Base-by-base conservation (phyloP, 2,113 vertebrate genomes). In the Nothocercus julius region DNA sequence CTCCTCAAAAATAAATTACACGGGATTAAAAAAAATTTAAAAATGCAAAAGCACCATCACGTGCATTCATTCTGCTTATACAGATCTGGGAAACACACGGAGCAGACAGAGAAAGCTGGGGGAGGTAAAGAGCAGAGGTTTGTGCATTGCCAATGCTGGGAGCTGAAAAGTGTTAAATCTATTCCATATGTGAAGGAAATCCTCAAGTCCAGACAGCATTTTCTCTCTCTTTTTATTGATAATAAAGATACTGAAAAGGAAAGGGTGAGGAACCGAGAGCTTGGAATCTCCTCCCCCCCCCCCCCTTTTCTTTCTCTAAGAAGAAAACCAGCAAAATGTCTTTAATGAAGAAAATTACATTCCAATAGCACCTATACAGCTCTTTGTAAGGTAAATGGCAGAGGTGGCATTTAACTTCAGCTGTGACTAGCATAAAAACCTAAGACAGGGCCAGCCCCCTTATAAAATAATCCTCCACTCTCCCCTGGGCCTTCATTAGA, bases 111-210 rank as follows among this genome's bases (percentile, higher is more conserved):
- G 85, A 92, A 51, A 32, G 84, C 80, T 79, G 90, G 88, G 85
- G 78, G 54, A 93, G 73, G 69, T 11, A 75, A 53, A 56, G 80
- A 89, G 92, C 69, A 69, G 87, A 95, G 80, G 32, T 36, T 54
- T 91, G 88, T 12, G 61, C 4, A 4, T 84, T 93, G 93, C 96
- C 93, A 93, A 2, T 2, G 73, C 94, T 93, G 92, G 85, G 91
- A 97, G 95, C 74, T 30, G 85, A 72, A 88, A 86, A 77, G 89
- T 80, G 88, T 83, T 27, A 97, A 95, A 97, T 95, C 81, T 89
- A 77, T 95, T 97, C 97, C 96, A 96, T 80, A 95, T 97, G 97
- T 13, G 88, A 95, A 97, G 97, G 97, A 97, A 97, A 97, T 93
- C 96, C 97, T 96, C 88, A 27, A 83, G 83, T 74, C 94, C 93